Percentiles rank a stretch among this genome's conserved stretches.
phyloP scores from a whole-genome alignment of 2,113 vertebrate genomes.

The Gallinago media region DNA sequence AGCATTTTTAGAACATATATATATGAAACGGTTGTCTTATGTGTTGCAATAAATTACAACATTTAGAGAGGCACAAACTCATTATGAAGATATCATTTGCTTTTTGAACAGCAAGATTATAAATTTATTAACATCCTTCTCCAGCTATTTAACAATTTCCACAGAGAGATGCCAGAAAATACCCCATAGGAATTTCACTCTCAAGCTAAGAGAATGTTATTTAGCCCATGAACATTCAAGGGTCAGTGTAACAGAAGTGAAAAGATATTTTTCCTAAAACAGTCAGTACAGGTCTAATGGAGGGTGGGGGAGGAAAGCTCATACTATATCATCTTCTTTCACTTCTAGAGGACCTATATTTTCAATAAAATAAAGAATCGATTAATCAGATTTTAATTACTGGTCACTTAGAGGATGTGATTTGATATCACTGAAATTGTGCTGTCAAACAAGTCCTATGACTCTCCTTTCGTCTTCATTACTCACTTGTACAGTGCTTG shows the following conservation, averaged over 20 bases:
- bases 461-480: background rate
- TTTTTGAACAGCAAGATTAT: background rate
- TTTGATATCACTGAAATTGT: background rate
- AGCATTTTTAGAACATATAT: background rate
- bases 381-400: background rate
- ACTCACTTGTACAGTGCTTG: background rate
- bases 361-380: background rate
- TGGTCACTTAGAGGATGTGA: background rate
- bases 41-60: background rate
- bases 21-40: slow-evolving; percentile 5
- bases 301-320: background rate
- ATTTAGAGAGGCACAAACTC: slow-evolving; percentile 20
- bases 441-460: background rate
- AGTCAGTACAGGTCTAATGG: background rate
- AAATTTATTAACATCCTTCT: background rate
- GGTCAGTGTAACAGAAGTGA: background rate
- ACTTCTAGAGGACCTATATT: background rate
- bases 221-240: slow-evolving; percentile 11
- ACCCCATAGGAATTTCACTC: slow-evolving; percentile 3
- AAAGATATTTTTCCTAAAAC: background rate
- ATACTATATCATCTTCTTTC: background rate
- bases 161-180: slow-evolving; percentile 7
- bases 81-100: background rate
- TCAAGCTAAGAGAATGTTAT: slow-evolving; percentile 13
- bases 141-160: background rate